Evolutionary conservation across 2,888 invertebrate genomes (phyloP).

Genomic region (Sthenelais limicola): DNA sequence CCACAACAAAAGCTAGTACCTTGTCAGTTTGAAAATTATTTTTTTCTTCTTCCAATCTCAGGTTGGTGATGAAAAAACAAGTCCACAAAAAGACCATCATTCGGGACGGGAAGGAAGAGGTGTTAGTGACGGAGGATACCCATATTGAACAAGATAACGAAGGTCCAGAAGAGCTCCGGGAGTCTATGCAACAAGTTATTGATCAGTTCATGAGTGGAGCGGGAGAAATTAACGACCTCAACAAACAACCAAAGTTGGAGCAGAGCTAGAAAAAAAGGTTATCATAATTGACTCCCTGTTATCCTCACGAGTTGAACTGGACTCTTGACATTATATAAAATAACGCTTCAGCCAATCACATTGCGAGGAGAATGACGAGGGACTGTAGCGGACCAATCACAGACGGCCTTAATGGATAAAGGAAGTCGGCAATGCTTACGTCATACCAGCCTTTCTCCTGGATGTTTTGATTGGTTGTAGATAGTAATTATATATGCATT

Average conservation of each 20-base stretch:
- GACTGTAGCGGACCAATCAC: no score
- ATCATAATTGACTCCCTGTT: no score
- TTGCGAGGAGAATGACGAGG: no score
- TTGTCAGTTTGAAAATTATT: not conserved
- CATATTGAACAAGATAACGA: constrained; percentile 83
- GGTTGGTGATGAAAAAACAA: constrained; percentile 70
- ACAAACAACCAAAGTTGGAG: constrained; percentile 12
- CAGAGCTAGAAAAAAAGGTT: constrained; percentile 28
- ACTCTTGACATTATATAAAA: no score
- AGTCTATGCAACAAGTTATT: constrained; percentile 69
- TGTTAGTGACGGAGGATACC: constrained; percentile 74
- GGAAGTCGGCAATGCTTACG: no score
- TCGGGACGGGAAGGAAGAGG: constrained; percentile 68
- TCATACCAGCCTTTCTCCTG: no score
- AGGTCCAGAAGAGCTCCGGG: constrained; percentile 67
- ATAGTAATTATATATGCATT: no score
- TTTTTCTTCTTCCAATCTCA: no score
- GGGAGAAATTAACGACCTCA: not conserved
- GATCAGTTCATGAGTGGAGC: constrained; percentile 63
- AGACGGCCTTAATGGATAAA: no score
- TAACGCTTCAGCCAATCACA: no score
- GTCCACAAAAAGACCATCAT: constrained; percentile 68
- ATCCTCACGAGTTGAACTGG: no score
- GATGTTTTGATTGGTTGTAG: no score
- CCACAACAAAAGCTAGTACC: not conserved